A percentile compares a stretch with the other conserved stretches of the same genome.
These are phyloP conservation scores for Clunio marinus DNA, from an alignment of 2,888 invertebrate genomes.

Conservation along the genomic window DNA sequence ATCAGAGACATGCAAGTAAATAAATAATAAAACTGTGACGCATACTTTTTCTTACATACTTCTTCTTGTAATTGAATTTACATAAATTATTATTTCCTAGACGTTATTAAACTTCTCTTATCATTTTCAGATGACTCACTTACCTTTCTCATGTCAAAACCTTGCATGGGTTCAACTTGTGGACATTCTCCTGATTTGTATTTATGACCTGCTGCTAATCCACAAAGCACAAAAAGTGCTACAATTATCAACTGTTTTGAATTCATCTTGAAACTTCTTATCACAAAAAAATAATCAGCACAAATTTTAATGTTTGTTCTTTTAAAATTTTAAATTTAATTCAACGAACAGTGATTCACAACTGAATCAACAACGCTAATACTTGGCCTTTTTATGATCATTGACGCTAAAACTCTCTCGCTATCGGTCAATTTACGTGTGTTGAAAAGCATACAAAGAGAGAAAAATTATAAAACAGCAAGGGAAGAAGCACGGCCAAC, in stretches of 20 bases:
- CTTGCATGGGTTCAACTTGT: constrained; percentile 64
- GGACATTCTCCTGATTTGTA: constrained; percentile 74
- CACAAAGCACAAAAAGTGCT: background rate
- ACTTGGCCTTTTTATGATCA: background rate
- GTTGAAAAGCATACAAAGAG: background rate
- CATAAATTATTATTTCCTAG: no score
- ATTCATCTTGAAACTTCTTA: constrained; percentile 13
- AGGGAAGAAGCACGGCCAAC: background rate
- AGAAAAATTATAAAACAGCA: background rate
- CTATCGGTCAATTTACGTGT: background rate
- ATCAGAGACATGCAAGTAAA: no score
- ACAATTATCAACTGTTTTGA: background rate
- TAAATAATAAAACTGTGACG: no score
- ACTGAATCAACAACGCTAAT: background rate
- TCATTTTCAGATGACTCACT: no score
- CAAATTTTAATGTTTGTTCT: background rate
- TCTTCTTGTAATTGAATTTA: no score
- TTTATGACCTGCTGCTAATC: constrained; percentile 52
- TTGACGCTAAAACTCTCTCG: background rate
- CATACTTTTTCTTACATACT: no score
- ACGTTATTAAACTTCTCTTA: no score
- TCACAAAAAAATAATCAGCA: background rate
- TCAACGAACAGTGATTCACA: background rate
- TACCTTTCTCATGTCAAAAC: constrained; percentile 72
- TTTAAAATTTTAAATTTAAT: background rate